A percentile compares a stretch with the other conserved stretches of the same genome.
These are phyloP conservation scores for Podarcis muralis DNA, from an alignment of 2,113 vertebrate genomes.

Conservation along the genomic window DNA sequence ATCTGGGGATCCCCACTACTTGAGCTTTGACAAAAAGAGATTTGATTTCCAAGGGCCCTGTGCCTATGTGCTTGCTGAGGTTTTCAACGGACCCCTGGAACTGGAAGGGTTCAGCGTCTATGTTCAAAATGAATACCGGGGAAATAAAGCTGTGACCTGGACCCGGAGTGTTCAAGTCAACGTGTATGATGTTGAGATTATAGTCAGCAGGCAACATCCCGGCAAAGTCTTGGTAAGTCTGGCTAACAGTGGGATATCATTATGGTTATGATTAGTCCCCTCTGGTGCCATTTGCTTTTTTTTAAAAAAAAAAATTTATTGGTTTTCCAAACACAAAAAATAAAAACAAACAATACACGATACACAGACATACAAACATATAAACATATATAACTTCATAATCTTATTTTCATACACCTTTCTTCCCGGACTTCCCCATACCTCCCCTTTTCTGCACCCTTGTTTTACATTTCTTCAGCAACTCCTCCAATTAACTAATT, in stretches of 20 bases:
- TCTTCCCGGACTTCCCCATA: no score
- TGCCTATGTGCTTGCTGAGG: conserved; percentile 68
- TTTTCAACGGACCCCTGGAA: conserved; percentile 19
- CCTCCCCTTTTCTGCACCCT: no score
- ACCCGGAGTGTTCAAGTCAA: conserved; percentile 72
- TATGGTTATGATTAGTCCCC: no score
- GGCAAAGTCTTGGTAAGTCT: conserved; percentile 76
- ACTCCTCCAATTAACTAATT: no score
- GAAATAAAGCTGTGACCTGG: conserved; percentile 74
- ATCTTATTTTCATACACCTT: no score
- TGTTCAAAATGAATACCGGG: conserved; percentile 80
- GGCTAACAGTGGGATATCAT: background rate
- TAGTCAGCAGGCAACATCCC: conserved; percentile 60
- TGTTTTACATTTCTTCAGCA: no score
- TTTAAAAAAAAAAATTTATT: no score
- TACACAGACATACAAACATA: no score
- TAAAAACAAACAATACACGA: no score
- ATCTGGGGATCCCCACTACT: conserved; percentile 81
- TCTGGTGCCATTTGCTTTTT: no score
- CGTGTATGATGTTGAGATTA: conserved; percentile 67
- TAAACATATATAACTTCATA: no score
- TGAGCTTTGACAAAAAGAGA: conserved; percentile 78
- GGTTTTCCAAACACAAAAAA: no score
- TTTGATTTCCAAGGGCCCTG: conserved; percentile 85
- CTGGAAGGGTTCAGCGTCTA: conserved; percentile 75